Conservation (phyloP, 2,113 vertebrate genomes). For the Lepidothrix coronata region DNA sequence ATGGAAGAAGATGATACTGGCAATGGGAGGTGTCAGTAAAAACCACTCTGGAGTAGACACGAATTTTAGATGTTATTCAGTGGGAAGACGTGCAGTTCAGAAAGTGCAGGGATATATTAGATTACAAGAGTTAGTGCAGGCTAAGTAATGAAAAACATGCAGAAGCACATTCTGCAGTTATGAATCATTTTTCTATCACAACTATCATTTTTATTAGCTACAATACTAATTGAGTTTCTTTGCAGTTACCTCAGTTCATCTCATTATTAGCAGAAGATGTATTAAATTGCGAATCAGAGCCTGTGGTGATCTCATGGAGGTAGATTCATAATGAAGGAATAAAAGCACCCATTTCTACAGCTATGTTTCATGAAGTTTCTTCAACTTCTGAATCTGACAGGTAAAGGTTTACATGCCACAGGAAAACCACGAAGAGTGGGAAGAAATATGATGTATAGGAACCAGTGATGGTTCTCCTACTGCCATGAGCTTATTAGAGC, state of each 20-base stretch:
- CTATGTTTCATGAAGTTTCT: background rate
- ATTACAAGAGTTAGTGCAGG: background rate
- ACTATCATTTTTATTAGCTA: constrained; percentile 44
- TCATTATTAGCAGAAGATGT: constrained; percentile 43
- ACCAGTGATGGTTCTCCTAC: background rate
- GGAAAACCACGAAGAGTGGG: background rate
- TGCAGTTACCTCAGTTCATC: constrained; percentile 38
- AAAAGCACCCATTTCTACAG: background rate
- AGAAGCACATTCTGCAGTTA: constrained; percentile 43
- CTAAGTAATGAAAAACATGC: constrained; percentile 54
- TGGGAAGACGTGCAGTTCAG: background rate
- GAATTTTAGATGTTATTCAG: background rate
- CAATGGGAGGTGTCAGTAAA: background rate
- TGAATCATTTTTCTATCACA: constrained; percentile 37
- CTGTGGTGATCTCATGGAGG: constrained; percentile 14
- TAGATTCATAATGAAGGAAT: background rate
- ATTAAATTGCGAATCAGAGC: constrained; percentile 41
- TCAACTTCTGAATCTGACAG: background rate
- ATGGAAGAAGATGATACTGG: background rate
- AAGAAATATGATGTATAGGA: background rate
- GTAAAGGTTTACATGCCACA: background rate
- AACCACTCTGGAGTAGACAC: background rate
- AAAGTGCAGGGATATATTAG: background rate
- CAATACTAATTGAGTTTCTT: constrained; percentile 52
- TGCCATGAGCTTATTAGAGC: background rate